Conservation (phyloP, 2,113 vertebrate genomes). For the Phrynosoma platyrhinos region DNA sequence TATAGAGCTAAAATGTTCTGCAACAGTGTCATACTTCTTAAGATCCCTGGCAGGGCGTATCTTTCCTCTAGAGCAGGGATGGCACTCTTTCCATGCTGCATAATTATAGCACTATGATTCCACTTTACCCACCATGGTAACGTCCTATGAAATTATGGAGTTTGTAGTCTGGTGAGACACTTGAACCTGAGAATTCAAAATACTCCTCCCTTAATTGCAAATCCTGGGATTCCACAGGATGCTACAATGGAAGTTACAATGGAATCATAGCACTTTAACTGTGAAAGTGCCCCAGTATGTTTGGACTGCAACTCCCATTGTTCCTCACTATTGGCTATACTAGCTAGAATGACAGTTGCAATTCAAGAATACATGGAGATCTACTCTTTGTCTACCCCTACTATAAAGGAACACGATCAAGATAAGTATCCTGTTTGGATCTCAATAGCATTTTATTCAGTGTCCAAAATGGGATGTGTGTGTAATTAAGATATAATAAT, state of each 20-base stretch:
- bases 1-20: slow-evolving; percentile 57
- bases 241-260: too few species aligned
- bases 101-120: too few species aligned
- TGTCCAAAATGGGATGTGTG: slow-evolving; percentile 40
- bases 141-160: too few species aligned
- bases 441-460: slow-evolving; percentile 13
- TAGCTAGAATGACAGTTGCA: not conserved
- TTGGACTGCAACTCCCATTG: not conserved
- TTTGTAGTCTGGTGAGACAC: too few species aligned
- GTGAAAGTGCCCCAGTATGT: not conserved
- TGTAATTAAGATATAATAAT: slow-evolving; percentile 12
- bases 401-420: slow-evolving; percentile 63
- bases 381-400: not conserved
- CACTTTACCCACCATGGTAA: too few species aligned
- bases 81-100: too few species aligned
- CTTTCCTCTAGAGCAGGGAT: slow-evolving; percentile 51
- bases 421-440: slow-evolving; percentile 50
- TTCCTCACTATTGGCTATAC: not conserved
- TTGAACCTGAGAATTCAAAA: too few species aligned
- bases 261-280: too few species aligned
- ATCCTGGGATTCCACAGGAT: too few species aligned
- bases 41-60: slow-evolving; percentile 67
- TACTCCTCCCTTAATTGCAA: too few species aligned
- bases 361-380: not conserved
- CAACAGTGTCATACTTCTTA: slow-evolving; percentile 60